Conservation (phyloP, 2,797 vertebrate genomes). For the Erethizon dorsatum region DNA sequence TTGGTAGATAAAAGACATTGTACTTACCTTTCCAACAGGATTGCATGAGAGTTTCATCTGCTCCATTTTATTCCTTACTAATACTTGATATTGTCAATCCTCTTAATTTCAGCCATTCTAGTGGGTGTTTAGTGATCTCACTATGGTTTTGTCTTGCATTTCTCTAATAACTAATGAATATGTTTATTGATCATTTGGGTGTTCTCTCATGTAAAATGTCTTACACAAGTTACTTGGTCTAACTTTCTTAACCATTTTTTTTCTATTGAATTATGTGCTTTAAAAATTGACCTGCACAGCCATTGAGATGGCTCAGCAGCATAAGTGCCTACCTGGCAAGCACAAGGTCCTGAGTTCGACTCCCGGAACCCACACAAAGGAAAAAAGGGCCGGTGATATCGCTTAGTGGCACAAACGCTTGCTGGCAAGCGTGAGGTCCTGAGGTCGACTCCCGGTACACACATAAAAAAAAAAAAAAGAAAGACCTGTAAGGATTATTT, state of each 20-base stretch:
- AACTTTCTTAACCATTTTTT: constrained; percentile 19
- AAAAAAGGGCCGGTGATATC: no score
- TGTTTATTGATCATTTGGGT: background rate
- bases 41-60: background rate
- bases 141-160: background rate
- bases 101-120: background rate
- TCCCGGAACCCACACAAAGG: no score
- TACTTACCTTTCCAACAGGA: background rate
- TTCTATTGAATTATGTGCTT: background rate
- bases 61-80: background rate
- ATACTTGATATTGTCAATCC: background rate
- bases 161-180: background rate
- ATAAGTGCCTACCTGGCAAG: no score
- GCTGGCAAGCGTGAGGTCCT: no score
- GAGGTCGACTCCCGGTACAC: no score
- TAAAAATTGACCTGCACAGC: background rate
- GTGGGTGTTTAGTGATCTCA: background rate
- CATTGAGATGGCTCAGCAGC: no score
- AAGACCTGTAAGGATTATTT: background rate
- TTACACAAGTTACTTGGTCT: background rate
- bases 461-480: no score
- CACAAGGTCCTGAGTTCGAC: no score
- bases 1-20: background rate
- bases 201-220: constrained; percentile 9
- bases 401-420: no score